Evolutionary conservation across 1,140 invertebrate genomes (phyloP), one percentile per base, ranked within the genome.

Genomic region (Trachymyrmex septentrionalis): DNA sequence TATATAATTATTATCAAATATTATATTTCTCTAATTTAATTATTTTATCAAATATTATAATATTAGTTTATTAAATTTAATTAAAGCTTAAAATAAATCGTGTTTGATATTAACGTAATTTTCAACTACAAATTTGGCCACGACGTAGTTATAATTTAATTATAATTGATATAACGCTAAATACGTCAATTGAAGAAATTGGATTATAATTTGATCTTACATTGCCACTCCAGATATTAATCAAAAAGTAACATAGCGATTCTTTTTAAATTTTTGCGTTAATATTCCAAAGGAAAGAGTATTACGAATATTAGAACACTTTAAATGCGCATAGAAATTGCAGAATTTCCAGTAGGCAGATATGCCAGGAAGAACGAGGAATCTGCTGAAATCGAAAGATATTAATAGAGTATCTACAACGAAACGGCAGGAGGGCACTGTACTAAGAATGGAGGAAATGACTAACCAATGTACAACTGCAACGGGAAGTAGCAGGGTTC

Each of bases 341-440:
- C 53, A 59, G 34, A 71, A 75, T 84, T 82, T 61, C 61, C 55
- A 57, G 16, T 16, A 7, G 55, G 3, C 34, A 34, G 57, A n/a
- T 38, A 38, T 50, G 34, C 48, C 57, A 44, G 66, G 14, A 82
- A 73, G 82, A n/a, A 85, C 48, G 48, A 67, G 27, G 30, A 66
- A 85, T 85, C 24, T 61, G 69, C 55, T 85, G 82, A 85, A 85
- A 85, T 85, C 73, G 76, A 30, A 63, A 24, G 72, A 85, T 76
- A 85, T 85, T 77, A 78, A 78, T 85, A 78, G 72, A 77, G n/a
- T 24, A 69, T 59, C 44, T 21, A 38, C 44, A 12, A 55, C 86
- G 44, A 55, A 9, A 19, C n/a, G n/a, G 24, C 3, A 38, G 10
- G 34, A 73, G 87, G 63, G 27, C 64, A 87, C 27, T 59, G 71